Evolutionary conservation across 2,113 vertebrate species (phyloP), one percentile per base, ranked within the genome.

Genomic region (Bubo bubo): DNA sequence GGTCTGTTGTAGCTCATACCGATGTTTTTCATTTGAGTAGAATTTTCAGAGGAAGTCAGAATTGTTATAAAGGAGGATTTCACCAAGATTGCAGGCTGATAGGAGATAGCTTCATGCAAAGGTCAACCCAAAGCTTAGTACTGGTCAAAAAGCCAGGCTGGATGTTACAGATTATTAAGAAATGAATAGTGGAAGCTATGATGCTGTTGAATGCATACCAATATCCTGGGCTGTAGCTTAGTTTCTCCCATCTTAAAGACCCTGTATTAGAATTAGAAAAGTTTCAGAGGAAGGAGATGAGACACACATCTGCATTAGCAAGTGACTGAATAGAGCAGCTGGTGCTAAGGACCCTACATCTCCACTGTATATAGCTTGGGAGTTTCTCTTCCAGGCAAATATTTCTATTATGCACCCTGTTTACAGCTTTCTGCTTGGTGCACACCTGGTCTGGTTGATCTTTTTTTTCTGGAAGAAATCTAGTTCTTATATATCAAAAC

Each of bases 321-420:
- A 47, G 28, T 35, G 59, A 37, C 5, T 27, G 28, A 41, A 37
- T 22, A 74, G 35, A 71, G 8, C 12, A 82, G 50, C 27, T 41
- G 10, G 5, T 26, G 11, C 14, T 62, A 56, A 82, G 35, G 8
- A n/a, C 45, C 13, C 6, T 56, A 4, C 10, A 37, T 2, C 16
- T 34, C 22, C 9, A 5, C 1, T 3, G 1, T n/a, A 21, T 16
- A 7, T 22, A 50, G 7, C 14, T 12, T 28, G 8, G 5, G 11
- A 70, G 2, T 20, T 73, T 58, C 23, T 47, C 19, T 79, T 75
- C 20, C 6, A 62, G 45, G 0, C 9, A 28, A 24, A 59, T 9
- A 10, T 53, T 86, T 80, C 41, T 45, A 5, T 13, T 62, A 2
- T 4, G 6, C 2, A 37, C 10, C 27, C 1, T 28, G 3, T 75